These are phyloP conservation scores for Ophthalmolycus amberensis DNA, from an alignment of 2,113 vertebrate genomes.

Conservation along the genomic window DNA sequence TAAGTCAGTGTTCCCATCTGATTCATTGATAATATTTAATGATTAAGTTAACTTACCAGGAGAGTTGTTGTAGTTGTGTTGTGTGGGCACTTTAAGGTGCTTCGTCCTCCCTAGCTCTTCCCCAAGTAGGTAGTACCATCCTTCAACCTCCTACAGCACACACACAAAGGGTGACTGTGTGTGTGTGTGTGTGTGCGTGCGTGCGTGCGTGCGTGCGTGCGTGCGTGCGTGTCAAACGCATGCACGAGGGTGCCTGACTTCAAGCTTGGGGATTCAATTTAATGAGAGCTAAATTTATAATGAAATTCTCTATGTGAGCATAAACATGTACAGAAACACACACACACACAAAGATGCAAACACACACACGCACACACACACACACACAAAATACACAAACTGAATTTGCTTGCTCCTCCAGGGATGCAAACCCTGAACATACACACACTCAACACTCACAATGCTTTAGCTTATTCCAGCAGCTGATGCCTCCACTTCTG, in stretches of 20 bases:
- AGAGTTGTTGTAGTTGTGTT: conserved; percentile 60
- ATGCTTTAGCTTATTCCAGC: conserved; percentile 60
- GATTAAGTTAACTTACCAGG: conserved; percentile 60
- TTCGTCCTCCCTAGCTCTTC: conserved; percentile 90
- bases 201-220: not conserved
- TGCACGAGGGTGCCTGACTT: not conserved
- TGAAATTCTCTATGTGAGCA: conserved; percentile 33
- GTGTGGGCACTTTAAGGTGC: conserved; percentile 88
- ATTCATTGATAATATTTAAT: not conserved
- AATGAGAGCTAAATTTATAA: conserved; percentile 44
- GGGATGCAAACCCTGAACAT: conserved; percentile 30
- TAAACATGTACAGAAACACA: conserved; percentile 24
- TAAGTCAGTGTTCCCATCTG: not conserved
- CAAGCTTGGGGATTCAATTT: conserved; percentile 31
- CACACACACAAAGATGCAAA: not conserved
- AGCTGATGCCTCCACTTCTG: conserved; percentile 61
- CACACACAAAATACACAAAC: conserved; percentile 10
- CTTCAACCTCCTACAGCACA: conserved; percentile 84
- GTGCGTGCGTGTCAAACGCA: not conserved
- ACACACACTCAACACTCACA: conserved; percentile 38
- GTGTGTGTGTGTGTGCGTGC: not conserved
- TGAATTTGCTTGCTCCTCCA: conserved; percentile 44
- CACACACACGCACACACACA: conserved; percentile 4
- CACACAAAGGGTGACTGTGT: conserved; percentile 4
- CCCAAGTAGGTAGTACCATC: conserved; percentile 92